Evolutionary conservation across 2,888 invertebrate species (phyloP).

Genomic region (Pachymerium ferrugineum): DNA sequence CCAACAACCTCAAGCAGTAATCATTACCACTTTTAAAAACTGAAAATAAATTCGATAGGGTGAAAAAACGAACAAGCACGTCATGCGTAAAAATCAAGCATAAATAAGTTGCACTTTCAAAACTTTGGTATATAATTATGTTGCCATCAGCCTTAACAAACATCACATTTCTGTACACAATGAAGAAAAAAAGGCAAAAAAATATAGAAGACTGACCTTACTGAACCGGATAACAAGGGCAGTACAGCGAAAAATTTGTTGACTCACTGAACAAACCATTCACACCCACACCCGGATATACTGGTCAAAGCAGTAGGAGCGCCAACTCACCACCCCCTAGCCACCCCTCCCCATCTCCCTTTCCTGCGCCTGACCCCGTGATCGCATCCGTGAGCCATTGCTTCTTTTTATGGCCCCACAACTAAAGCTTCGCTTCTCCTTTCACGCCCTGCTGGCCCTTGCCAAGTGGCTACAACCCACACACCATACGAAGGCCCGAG

Average conservation of each 20-base stretch:
- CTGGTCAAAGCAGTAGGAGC: slow-evolving; percentile 9
- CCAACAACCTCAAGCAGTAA: not conserved
- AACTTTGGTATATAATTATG: not conserved
- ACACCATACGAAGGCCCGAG: not conserved
- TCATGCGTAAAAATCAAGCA: not conserved
- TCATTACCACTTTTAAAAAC: slow-evolving; percentile 2
- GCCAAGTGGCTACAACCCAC: slow-evolving; percentile 9
- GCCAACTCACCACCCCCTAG: not conserved
- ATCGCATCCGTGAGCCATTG: slow-evolving; percentile 21
- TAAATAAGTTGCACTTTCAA: not conserved
- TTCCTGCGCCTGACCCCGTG: slow-evolving; percentile 21
- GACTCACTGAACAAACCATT: slow-evolving; percentile 21
- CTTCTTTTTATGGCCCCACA: slow-evolving; percentile 18
- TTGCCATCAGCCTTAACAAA: not conserved
- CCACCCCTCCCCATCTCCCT: slow-evolving; percentile 3
- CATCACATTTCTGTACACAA: not conserved
- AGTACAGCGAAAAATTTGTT: slow-evolving; percentile 18
- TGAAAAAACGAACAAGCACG: not conserved
- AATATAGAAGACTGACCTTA: slow-evolving; percentile 11
- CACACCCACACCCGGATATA: slow-evolving; percentile 18
- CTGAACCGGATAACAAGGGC: slow-evolving; percentile 21
- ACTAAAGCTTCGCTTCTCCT: slow-evolving; percentile 14
- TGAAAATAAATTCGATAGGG: not conserved
- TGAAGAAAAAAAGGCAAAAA: not conserved
- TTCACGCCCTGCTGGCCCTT: slow-evolving; percentile 21